Evolutionary conservation across 2,888 invertebrate species (phyloP), one percentile per base, ranked within the genome.

Genomic region (Ceratothoa steindachneri): DNA sequence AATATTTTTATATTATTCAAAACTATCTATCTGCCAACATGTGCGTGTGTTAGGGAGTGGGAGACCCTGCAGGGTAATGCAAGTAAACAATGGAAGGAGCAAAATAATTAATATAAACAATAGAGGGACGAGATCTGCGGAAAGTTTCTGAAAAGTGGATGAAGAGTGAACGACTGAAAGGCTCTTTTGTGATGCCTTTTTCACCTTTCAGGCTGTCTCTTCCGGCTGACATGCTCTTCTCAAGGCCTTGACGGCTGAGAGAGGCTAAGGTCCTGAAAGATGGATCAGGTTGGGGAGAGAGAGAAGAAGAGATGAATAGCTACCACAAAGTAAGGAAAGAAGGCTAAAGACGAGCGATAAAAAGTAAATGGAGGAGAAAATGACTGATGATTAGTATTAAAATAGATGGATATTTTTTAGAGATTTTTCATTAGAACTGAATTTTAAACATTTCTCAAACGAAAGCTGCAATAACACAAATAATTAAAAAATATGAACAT

Each of bases 71-170:
- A 3, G 12, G 2, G 29, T 4, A 30, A 24, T 22, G 60, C 19
- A 60, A 24, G 19, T 24, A 60, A 60, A 60, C 22, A 60, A 60
- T 22, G 19, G 60, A 60, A n/a, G 60, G 60, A 60, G 9, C 7
- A n/a, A 5, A 60, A 60, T 19, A 60, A 60, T 22, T 19, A 24
- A 60, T 22, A 24, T 9, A 60, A 60, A 60, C 22, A 67, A 30
- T 30, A 19, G n/a, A 29, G 31, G 29, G 22, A 67, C 15, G 31
- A 67, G 22, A 67, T 19, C 30, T 67, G 67, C n/a, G 29, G 67
- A 30, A 67, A 67, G 31, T 67, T 29, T 67, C 60, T 24, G 12
- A 60, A 60, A 60, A 60, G 19, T 60, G 60, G 60, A n/a, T 60
- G 60, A 60, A 60, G 60, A 60, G 60, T 60, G 60, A n/a, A 24